phyloP scores from a whole-genome alignment of 1,140 invertebrate species.

The Coelopa frigida region DNA sequence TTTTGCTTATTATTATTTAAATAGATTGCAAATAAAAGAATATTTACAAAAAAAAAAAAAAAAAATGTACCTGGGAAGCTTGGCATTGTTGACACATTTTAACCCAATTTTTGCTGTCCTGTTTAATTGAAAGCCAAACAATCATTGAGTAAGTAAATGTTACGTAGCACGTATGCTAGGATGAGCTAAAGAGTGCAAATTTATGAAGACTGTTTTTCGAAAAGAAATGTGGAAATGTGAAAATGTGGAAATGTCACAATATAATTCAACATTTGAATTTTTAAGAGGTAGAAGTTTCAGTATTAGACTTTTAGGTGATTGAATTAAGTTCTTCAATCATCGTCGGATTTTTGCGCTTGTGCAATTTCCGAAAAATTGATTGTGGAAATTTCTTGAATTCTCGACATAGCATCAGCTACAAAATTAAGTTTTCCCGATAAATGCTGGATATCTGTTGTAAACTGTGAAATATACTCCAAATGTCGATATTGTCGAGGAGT shows the following conservation, averaged over 20 bases:
- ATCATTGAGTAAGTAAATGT: neutral
- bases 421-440: slow-evolving; percentile 34
- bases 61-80: neutral
- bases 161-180: neutral
- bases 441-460: slow-evolving; percentile 34
- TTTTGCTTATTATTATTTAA: no score
- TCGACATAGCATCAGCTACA: slow-evolving; percentile 32
- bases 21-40: no score
- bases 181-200: neutral
- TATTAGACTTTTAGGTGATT: neutral
- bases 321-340: neutral
- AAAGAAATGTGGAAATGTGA: neutral
- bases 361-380: neutral
- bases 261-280: slow-evolving; percentile 1
- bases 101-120: neutral
- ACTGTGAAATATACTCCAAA: slow-evolving; percentile 43
- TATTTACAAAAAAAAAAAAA: no score
- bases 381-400: slow-evolving; percentile 10
- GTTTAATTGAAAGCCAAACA: neutral
- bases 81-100: neutral
- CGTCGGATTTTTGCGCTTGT: neutral
- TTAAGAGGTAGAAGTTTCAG: neutral
- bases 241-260: slow-evolving; percentile 6
- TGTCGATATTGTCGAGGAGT: slow-evolving; percentile 22
- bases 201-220: neutral